A percentile compares a stretch with the other conserved stretches of the same genome.
Evolutionary conservation across 2,113 vertebrate genomes (phyloP).

Genomic region (Piprites chloris): DNA sequence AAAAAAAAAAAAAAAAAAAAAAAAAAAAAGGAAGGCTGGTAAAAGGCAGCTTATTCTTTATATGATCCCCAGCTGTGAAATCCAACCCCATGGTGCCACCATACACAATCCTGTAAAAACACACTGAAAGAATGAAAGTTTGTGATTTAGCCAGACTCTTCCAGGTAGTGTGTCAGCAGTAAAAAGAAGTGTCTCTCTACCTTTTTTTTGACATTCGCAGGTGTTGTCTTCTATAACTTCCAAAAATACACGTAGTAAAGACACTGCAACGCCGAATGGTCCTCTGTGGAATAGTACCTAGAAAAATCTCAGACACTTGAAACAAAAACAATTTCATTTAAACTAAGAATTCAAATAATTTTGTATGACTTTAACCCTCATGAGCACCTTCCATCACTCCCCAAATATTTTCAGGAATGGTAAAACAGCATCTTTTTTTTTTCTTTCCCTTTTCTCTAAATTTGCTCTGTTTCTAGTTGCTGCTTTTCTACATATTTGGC

Average conservation of each 20-base stretch:
- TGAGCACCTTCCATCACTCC: background rate
- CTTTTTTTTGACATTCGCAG: background rate
- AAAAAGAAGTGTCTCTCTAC: background rate
- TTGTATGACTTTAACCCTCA: background rate
- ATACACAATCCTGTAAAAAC: background rate
- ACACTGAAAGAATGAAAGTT: background rate
- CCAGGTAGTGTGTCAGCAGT: background rate
- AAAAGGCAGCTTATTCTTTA: constrained; percentile 2
- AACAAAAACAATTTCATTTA: background rate
- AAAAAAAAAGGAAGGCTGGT: background rate
- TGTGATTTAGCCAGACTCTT: background rate
- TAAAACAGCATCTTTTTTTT: background rate
- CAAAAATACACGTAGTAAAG: background rate
- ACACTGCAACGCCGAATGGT: background rate
- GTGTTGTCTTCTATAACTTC: background rate
- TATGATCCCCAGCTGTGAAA: constrained; percentile 14
- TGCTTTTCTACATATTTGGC: constrained; percentile 34
- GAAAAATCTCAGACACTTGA: background rate
- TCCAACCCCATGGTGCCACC: background rate
- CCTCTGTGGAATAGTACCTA: background rate
- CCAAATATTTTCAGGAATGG: background rate
- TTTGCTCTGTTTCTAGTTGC: background rate
- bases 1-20: background rate
- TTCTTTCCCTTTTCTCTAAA: background rate
- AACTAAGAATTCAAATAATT: background rate